Evolutionary conservation across 2,888 invertebrate species (phyloP).

Genomic region (Ceratothoa steindachneri): DNA sequence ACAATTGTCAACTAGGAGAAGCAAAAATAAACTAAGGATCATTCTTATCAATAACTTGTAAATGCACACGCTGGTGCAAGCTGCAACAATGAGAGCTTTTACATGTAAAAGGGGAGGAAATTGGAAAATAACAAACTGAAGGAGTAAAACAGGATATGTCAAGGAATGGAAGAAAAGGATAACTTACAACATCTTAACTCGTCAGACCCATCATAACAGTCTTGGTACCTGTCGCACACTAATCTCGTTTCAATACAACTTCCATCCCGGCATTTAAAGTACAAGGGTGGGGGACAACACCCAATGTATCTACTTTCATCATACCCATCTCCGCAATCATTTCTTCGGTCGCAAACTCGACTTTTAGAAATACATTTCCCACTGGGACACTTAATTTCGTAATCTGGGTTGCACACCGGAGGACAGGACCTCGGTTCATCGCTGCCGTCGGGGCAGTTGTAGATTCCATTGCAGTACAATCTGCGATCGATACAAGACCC

Average conservation of each 20-base stretch:
- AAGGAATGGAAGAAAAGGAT: background rate
- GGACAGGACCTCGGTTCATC: constrained; percentile 35
- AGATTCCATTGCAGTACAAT: constrained; percentile 27
- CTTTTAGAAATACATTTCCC: constrained; percentile 59
- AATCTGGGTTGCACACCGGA: constrained; percentile 14
- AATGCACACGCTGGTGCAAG: too few relatives aligned
- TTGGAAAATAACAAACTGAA: too few relatives aligned
- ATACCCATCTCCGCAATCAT: constrained; percentile 69
- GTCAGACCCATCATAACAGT: constrained; percentile 83
- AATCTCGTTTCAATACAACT: constrained; percentile 22
- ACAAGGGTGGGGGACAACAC: constrained; percentile 27
- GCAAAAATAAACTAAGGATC: too few relatives aligned
- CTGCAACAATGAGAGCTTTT: too few relatives aligned
- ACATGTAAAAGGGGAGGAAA: too few relatives aligned
- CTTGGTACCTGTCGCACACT: constrained; percentile 58
- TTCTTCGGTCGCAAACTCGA: constrained; percentile 63
- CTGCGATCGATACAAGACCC: constrained; percentile 26
- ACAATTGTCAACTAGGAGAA: constrained; percentile 31
- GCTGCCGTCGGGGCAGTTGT: constrained; percentile 39
- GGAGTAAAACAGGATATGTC: too few relatives aligned
- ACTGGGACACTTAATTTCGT: constrained; percentile 23
- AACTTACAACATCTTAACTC: constrained; percentile 57
- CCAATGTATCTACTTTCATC: constrained; percentile 59
- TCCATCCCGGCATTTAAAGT: constrained; percentile 34
- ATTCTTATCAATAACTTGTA: too few relatives aligned